Base-by-base conservation (phyloP, 2,113 vertebrate species). In the Dermatemys mawii region DNA sequence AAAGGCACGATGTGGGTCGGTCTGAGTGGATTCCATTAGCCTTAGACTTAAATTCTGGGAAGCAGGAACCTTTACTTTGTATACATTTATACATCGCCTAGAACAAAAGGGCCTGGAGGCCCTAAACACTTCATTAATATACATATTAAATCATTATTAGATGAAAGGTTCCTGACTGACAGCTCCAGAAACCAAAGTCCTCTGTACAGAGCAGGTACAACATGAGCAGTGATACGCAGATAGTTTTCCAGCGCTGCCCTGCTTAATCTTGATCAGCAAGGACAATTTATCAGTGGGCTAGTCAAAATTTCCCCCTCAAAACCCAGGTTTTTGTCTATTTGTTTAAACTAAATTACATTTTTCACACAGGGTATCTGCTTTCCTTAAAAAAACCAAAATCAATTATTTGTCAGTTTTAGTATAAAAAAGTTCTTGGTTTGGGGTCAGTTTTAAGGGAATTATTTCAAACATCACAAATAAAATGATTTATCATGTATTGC, bases 131-230 rank as follows among this genome's bases (percentile, higher is more conserved):
- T 41, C 5, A 12, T 73, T 24, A 38, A 41, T 44, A 24, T 41
- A 41, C 17, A 41, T 24, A 41, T 73, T 73, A 21, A 73, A 41
- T 24, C 5, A 41, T 73, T 73, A 73, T 73, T 22, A 41, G 35
- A 51, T 1, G 12, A 48, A 90, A 78, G 84, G 22, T 16, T 6
- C 6, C 78, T 38, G 4, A 4, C 12, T 38, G n/a, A n/a, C 78
- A 81, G 6, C 50, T 41, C 35, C 9, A 35, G 22, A 51, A 51
- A 13, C 80, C 41, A 78, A 87, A 50, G 55, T 2, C 21, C 2
- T 24, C 1, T 10, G 1, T 38, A 35, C 44, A 24, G 46, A 1
- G 0, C 46, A 1, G 0, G 2, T 0, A 0, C n/a, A 11, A 2
- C 0, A 38, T 54, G 21, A 41, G n/a, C 38, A 81, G n/a, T 44